A percentile compares a stretch with the other conserved stretches of the same genome.
Evolutionary conservation across 2,888 invertebrate species (phyloP).

Genomic region (Coecobrya sp.): DNA sequence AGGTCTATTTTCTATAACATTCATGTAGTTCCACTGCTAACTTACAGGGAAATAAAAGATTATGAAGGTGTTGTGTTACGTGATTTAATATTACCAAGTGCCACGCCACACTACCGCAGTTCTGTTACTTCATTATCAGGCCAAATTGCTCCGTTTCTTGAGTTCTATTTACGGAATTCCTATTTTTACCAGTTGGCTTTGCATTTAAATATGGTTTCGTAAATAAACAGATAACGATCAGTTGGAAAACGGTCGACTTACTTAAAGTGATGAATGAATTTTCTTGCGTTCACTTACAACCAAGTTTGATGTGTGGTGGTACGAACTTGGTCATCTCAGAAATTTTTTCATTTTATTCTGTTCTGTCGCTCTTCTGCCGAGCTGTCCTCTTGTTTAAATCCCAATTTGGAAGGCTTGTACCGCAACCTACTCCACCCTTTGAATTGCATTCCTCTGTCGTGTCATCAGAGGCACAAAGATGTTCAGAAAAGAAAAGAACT

Average conservation of each 20-base stretch:
- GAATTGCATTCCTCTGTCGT: not conserved
- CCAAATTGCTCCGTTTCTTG: constrained; percentile 49
- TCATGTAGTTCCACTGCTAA: not conserved
- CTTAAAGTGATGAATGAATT: constrained; percentile 52
- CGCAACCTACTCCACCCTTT: constrained; percentile 41
- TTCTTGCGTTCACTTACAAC: constrained; percentile 11
- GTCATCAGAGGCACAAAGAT: constrained; percentile 16
- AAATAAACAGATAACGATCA: constrained; percentile 12
- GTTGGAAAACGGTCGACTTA: not conserved
- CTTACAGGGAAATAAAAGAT: constrained; percentile 6
- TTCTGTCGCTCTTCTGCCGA: constrained; percentile 15
- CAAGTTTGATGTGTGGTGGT: not conserved
- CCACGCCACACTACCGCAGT: not conserved
- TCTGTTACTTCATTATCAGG: not conserved
- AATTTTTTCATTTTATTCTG: not conserved
- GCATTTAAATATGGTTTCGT: not conserved
- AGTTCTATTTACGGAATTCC: constrained; percentile 25
- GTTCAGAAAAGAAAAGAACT: not conserved
- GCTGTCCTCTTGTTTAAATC: constrained; percentile 48
- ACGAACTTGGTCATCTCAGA: not conserved
- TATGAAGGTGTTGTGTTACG: constrained; percentile 9
- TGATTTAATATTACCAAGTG: not conserved
- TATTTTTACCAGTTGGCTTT: constrained; percentile 41
- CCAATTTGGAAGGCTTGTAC: constrained; percentile 48
- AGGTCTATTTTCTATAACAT: constrained; percentile 66